These are phyloP conservation scores for Paramisgurnus dabryanus DNA, from an alignment of 2,113 vertebrate genomes.

Conservation along the genomic window DNA sequence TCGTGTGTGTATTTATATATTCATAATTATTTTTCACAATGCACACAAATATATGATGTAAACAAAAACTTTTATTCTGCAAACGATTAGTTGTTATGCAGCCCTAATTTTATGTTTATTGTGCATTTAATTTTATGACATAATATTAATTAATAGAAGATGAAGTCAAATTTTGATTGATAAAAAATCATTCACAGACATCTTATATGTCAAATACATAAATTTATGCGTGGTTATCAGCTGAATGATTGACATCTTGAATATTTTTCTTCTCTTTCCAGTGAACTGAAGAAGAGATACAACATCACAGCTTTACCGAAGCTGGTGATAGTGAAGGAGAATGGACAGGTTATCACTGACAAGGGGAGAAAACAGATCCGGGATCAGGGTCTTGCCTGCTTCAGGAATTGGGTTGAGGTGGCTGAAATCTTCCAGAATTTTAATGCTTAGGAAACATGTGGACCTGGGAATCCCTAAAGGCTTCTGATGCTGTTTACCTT, in stretches of 20 bases:
- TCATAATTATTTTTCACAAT: no score
- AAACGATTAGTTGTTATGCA: no score
- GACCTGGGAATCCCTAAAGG: neutral
- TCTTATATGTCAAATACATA: no score
- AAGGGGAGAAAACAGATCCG: constrained; percentile 93
- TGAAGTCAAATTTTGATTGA: no score
- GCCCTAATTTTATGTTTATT: no score
- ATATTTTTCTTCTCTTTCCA: constrained; percentile 59
- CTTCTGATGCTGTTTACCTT: constrained; percentile 16
- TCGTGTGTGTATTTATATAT: no score
- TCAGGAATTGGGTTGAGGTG: constrained; percentile 86
- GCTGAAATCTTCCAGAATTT: constrained; percentile 96
- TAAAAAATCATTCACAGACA: no score
- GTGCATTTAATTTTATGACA: no score
- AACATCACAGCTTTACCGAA: constrained; percentile 88
- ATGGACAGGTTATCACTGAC: constrained; percentile 91
- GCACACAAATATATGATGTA: no score
- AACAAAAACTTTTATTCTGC: no score
- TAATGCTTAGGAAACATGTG: constrained; percentile 64
- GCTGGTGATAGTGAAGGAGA: constrained; percentile 95
- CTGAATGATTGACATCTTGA: neutral
- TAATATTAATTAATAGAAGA: no score
- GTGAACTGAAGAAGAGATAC: constrained; percentile 90
- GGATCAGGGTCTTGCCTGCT: constrained; percentile 85
- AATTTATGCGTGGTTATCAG: neutral